phyloP scores from a whole-genome alignment of 2,888 invertebrate species.

The Caenorhabditis sp. region DNA sequence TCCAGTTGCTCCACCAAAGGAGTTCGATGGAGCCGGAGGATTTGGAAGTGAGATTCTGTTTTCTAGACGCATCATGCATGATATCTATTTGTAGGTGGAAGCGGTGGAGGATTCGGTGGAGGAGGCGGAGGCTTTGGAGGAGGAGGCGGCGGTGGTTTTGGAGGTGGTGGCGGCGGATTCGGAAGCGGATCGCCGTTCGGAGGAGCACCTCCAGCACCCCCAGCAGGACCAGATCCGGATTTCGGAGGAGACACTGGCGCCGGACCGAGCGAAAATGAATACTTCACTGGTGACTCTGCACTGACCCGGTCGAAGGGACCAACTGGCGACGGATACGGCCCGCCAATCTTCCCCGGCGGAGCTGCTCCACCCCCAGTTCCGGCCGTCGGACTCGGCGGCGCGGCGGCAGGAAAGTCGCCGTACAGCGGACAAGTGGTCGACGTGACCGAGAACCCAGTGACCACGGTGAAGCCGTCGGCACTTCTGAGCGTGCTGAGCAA shows the following conservation, averaged over 20 bases:
- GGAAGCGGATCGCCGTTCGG: slow-evolving; percentile 60
- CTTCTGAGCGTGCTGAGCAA: slow-evolving; percentile 74
- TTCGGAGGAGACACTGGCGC: slow-evolving; percentile 44
- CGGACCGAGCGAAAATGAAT: slow-evolving; percentile 63
- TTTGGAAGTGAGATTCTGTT: slow-evolving; percentile 50
- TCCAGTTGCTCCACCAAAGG: slow-evolving; percentile 76
- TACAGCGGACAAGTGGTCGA: slow-evolving; percentile 45
- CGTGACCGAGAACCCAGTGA: slow-evolving; percentile 68
- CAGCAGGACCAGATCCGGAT: slow-evolving; percentile 50
- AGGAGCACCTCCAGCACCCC: slow-evolving; percentile 45
- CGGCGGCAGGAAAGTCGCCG: slow-evolving; percentile 75
- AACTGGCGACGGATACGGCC: slow-evolving; percentile 78
- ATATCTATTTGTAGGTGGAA: slow-evolving; percentile 35
- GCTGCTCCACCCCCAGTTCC: slow-evolving; percentile 75
- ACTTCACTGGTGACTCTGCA: slow-evolving; percentile 77
- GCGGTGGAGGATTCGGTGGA: slow-evolving; percentile 51
- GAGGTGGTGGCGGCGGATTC: slow-evolving; percentile 53
- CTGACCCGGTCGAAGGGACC: slow-evolving; percentile 75
- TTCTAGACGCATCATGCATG: too few relatives aligned
- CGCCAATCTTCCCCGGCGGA: slow-evolving; percentile 73
- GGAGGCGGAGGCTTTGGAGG: slow-evolving; percentile 47
- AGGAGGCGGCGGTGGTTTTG: slow-evolving; percentile 54
- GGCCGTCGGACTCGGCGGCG: slow-evolving; percentile 69
- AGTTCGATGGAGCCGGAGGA: slow-evolving; percentile 66
- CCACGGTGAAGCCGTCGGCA: slow-evolving; percentile 76